These are phyloP conservation scores for Heliocidaris tuberculata DNA, from an alignment of 35 echinoderm and acorn worm genomes.

Conservation along the genomic window DNA sequence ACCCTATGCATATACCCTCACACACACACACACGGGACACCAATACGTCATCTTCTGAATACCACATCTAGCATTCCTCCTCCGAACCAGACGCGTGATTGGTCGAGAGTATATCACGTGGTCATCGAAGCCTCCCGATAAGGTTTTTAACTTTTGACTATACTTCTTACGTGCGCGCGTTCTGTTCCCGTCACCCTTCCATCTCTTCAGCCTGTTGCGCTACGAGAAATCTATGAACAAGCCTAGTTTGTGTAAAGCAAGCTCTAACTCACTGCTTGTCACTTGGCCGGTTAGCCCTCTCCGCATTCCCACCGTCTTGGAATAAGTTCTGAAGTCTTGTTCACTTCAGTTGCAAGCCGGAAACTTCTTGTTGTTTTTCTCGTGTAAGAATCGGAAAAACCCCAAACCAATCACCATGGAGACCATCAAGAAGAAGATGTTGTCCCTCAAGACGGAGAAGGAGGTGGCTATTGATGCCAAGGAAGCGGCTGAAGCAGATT, in stretches of 20 bases:
- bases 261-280: not conserved
- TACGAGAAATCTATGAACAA: not conserved
- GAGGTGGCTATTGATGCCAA: conserved; percentile 69
- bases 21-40: not conserved
- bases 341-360: not conserved
- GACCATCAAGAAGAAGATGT: conserved; percentile 89
- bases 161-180: conserved; percentile 5
- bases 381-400: conserved; percentile 7
- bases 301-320: conserved; percentile 36
- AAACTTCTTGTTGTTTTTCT: conserved; percentile 46
- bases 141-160: conserved; percentile 41
- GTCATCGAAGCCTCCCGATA: not conserved
- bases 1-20: not conserved
- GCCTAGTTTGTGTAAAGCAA: not conserved
- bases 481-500: conserved; percentile 64
- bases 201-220: not conserved
- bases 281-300: conserved; percentile 51
- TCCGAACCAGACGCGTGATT: not conserved
- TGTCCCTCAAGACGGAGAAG: conserved; percentile 68
- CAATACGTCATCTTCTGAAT: conserved; percentile 46
- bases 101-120: conserved; percentile 38
- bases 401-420: conserved; percentile 58
- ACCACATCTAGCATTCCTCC: conserved; percentile 40
- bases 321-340: conserved; percentile 12
- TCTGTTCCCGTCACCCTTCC: not conserved